Evolutionary conservation across 2,113 vertebrate genomes (phyloP).

Genomic region (Zapornia atra): DNA sequence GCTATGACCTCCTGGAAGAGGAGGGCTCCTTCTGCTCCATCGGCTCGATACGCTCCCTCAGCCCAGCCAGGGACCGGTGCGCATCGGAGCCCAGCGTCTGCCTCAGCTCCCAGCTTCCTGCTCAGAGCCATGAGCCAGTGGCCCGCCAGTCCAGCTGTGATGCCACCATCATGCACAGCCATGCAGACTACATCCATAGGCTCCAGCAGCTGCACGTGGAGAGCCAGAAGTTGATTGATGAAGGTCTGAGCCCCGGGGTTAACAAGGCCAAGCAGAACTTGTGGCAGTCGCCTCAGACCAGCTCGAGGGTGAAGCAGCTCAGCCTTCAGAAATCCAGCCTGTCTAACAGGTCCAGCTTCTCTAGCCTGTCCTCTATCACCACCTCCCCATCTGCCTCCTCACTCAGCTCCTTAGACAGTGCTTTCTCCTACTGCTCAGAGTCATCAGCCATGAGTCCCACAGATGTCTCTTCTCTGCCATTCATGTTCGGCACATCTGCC

Average conservation of each 20-base stretch:
- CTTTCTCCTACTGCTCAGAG: constrained; percentile 78
- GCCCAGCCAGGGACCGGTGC: constrained; percentile 67
- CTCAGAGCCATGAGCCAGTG: constrained; percentile 60
- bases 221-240: constrained; percentile 63
- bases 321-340: constrained; percentile 53
- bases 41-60: constrained; percentile 25
- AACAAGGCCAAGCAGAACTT: constrained; percentile 36
- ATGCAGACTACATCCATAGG: constrained; percentile 55
- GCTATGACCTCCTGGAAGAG: constrained; percentile 68
- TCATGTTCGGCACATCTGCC: constrained; percentile 74
- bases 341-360: constrained; percentile 76
- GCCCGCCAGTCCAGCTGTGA: constrained; percentile 80
- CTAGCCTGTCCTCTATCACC: constrained; percentile 79
- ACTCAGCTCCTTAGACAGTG: constrained; percentile 79
- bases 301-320: constrained; percentile 45
- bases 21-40: constrained; percentile 69
- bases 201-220: constrained; percentile 68
- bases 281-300: constrained; percentile 59
- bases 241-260: constrained; percentile 40
- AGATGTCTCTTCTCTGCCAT: constrained; percentile 55
- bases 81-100: constrained; percentile 77
- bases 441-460: constrained; percentile 71
- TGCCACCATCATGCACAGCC: constrained; percentile 68
- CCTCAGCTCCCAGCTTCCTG: constrained; percentile 52
- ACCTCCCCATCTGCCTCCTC: constrained; percentile 79